Conservation (phyloP, 2,888 invertebrate species). For the Geophilus truncorum region DNA sequence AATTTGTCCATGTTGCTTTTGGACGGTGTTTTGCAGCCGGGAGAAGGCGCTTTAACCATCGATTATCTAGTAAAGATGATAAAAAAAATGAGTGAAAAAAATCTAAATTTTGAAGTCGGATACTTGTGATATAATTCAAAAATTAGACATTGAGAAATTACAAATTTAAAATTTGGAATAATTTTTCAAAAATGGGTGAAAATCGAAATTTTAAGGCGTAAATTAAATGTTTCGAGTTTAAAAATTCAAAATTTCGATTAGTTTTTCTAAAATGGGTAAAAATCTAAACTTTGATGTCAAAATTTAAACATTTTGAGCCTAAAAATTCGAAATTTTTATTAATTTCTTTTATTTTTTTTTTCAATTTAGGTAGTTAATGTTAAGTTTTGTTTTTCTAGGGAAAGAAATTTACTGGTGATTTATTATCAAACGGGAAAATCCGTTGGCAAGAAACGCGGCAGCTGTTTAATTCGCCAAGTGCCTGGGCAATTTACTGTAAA, state of each 20-base stretch:
- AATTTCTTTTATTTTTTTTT: background rate
- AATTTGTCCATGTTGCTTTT: conserved; percentile 79
- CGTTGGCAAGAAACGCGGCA: conserved; percentile 82
- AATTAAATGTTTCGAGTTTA: too few relatives aligned
- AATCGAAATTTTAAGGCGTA: too few relatives aligned
- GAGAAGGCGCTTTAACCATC: conserved; percentile 77
- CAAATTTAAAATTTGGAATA: too few relatives aligned
- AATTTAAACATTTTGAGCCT: too few relatives aligned
- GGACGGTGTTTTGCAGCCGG: conserved; percentile 77
- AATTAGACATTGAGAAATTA: too few relatives aligned
- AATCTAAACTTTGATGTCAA: too few relatives aligned
- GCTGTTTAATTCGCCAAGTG: conserved; percentile 81
- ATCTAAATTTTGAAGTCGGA: too few relatives aligned
- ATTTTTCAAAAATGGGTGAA: too few relatives aligned
- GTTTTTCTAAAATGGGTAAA: too few relatives aligned
- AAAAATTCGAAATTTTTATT: background rate
- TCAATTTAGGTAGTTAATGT: too few relatives aligned
- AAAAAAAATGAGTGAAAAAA: background rate
- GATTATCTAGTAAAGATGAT: conserved; percentile 76
- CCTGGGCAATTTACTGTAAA: conserved; percentile 90
- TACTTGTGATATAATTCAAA: too few relatives aligned
- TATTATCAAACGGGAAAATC: conserved; percentile 79
- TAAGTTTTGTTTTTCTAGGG: conserved; percentile 58
- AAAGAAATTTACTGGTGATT: conserved; percentile 80
- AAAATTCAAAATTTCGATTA: too few relatives aligned